Conservation (phyloP, 2,888 invertebrate genomes). For the Chromoteleia sp. region DNA sequence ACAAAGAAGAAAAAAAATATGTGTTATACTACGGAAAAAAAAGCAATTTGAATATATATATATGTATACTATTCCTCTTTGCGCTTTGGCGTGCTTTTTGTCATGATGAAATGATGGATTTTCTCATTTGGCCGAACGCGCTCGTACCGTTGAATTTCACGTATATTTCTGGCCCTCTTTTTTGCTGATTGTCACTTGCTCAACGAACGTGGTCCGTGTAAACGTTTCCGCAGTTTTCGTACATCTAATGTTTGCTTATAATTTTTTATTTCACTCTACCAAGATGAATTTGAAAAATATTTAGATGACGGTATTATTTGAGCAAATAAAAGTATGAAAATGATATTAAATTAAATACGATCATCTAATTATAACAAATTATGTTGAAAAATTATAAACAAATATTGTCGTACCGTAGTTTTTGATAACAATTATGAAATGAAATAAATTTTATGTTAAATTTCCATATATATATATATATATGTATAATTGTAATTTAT, state of each 20-base stretch:
- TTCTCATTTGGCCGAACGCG: conserved; percentile 19
- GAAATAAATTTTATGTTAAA: too few species aligned
- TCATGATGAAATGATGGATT: conserved; percentile 24
- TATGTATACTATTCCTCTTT: conserved; percentile 11
- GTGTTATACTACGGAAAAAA: background rate
- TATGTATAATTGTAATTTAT: too few species aligned
- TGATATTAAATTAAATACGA: too few species aligned
- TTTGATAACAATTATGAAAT: too few species aligned
- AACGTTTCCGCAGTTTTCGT: background rate
- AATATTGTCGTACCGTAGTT: too few species aligned
- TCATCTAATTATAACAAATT: too few species aligned
- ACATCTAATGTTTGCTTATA: background rate
- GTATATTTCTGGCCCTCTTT: conserved; percentile 4
- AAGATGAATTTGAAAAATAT: background rate
- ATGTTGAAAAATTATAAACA: too few species aligned
- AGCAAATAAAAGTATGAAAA: background rate
- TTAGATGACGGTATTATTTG: background rate
- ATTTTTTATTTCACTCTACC: background rate
- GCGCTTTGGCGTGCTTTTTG: conserved; percentile 5
- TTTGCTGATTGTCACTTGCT: conserved; percentile 17
- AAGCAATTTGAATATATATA: conserved; percentile 4
- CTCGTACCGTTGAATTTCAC: conserved; percentile 2
- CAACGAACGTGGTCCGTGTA: background rate
- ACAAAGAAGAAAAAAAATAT: background rate
- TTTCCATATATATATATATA: too few species aligned